Evolutionary conservation across 2,888 invertebrate species (phyloP).

Genomic region (Lithophane socia): DNA sequence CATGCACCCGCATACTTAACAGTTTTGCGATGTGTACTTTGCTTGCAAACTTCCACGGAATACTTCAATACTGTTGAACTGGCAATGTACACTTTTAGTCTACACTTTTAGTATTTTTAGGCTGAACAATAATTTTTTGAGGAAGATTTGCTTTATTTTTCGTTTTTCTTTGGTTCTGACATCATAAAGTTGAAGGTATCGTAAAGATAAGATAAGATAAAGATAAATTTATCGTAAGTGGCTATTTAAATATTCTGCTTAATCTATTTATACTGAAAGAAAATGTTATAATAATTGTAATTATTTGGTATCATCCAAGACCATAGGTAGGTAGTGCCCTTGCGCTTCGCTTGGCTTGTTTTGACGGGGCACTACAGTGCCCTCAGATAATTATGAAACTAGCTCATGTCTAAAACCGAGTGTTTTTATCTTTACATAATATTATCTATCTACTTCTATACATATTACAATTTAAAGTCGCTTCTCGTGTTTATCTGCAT

Average conservation of each 20-base stretch:
- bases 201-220: too few relatives aligned
- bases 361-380: too few relatives aligned
- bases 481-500: too few relatives aligned
- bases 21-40: constrained; percentile 32
- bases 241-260: constrained; percentile 2
- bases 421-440: too few relatives aligned
- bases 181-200: constrained; percentile 27
- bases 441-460: too few relatives aligned
- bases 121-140: constrained; percentile 15
- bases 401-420: too few relatives aligned
- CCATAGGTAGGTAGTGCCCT: too few relatives aligned
- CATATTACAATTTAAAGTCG: too few relatives aligned
- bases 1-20: constrained; percentile 1
- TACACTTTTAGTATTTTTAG: constrained; percentile 32
- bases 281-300: too few relatives aligned
- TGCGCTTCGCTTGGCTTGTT: too few relatives aligned
- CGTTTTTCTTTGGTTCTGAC: not conserved
- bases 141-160: not conserved
- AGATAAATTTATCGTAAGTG: constrained; percentile 3
- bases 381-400: too few relatives aligned
- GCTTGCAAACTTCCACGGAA: constrained; percentile 39
- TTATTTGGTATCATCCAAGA: too few relatives aligned
- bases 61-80: constrained; percentile 49
- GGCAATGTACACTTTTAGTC: constrained; percentile 47
- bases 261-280: not conserved